Evolutionary conservation across 2,888 invertebrate species (phyloP).

Genomic region (Gasteruption jaculator): DNA sequence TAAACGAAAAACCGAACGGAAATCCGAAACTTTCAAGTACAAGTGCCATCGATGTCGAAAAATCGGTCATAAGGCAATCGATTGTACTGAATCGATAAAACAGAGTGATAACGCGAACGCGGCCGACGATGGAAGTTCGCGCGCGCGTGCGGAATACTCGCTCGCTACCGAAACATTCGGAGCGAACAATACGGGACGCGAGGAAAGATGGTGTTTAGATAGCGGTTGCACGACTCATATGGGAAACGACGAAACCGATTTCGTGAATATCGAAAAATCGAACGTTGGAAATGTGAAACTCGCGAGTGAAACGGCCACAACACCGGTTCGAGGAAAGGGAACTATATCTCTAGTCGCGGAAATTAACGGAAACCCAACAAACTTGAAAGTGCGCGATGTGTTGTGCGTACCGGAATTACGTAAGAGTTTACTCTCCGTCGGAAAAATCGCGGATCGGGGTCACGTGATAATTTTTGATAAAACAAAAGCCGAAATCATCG

Average conservation of each 20-base stretch:
- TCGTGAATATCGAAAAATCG: conserved; percentile 12
- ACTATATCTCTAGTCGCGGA: conserved; percentile 7
- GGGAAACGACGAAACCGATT: conserved; percentile 14
- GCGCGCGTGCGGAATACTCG: too few species aligned
- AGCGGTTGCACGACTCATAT: conserved; percentile 21
- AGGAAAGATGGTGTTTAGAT: conserved; percentile 18
- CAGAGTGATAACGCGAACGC: conserved; percentile 8
- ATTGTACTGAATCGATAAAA: too few species aligned
- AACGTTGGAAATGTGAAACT: conserved; percentile 16
- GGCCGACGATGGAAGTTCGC: too few species aligned
- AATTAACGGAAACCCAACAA: conserved; percentile 5
- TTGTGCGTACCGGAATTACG: conserved; percentile 17
- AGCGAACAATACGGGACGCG: background rate
- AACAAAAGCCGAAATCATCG: conserved; percentile 12
- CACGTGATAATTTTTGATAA: conserved; percentile 15
- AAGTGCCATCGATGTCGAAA: conserved; percentile 11
- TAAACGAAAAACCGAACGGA: too few species aligned
- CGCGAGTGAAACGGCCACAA: conserved; percentile 15
- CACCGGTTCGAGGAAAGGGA: conserved; percentile 11
- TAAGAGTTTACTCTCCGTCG: conserved; percentile 17
- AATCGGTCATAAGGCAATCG: conserved; percentile 10
- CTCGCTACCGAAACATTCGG: conserved; percentile 7
- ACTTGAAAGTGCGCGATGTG: conserved; percentile 12
- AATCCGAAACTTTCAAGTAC: conserved; percentile 2
- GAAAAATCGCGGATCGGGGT: conserved; percentile 10